phyloP scores from a whole-genome alignment of 35 echinoderm and acorn worm genomes.

The Hemicentrotus pulcherrimus region DNA sequence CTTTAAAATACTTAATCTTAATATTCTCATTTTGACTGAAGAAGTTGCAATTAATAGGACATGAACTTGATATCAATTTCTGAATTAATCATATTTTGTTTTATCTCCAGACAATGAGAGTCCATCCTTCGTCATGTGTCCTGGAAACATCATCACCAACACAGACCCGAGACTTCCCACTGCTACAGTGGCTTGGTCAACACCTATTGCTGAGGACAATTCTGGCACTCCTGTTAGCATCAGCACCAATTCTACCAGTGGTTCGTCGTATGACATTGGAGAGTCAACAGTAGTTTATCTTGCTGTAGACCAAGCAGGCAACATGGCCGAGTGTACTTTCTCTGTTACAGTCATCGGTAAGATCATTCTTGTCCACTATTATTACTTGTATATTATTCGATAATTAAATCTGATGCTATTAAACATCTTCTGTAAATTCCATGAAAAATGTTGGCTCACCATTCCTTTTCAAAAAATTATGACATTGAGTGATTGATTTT shows the following conservation, averaged over 20 bases:
- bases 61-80: not conserved
- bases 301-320: slow-evolving; percentile 28
- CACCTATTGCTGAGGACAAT: slow-evolving; percentile 15
- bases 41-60: too few species aligned
- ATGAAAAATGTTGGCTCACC: too few species aligned
- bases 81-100: not conserved
- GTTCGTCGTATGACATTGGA: not conserved
- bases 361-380: not conserved
- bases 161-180: slow-evolving; percentile 19
- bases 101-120: slow-evolving; percentile 20
- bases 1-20: too few species aligned
- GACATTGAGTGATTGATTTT: too few species aligned
- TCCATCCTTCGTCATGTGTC: slow-evolving; percentile 23
- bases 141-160: not conserved
- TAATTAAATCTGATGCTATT: too few species aligned
- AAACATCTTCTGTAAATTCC: too few species aligned
- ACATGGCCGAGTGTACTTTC: slow-evolving; percentile 13
- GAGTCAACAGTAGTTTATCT: not conserved
- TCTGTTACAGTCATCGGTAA: slow-evolving; percentile 32
- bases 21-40: too few species aligned
- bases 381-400: not conserved
- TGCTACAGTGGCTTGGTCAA: not conserved
- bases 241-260: not conserved
- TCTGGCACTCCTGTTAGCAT: not conserved
- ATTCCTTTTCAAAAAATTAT: too few species aligned